Evolutionary conservation across 2,797 vertebrate species (phyloP).

Genomic region (Dallia pectoralis): DNA sequence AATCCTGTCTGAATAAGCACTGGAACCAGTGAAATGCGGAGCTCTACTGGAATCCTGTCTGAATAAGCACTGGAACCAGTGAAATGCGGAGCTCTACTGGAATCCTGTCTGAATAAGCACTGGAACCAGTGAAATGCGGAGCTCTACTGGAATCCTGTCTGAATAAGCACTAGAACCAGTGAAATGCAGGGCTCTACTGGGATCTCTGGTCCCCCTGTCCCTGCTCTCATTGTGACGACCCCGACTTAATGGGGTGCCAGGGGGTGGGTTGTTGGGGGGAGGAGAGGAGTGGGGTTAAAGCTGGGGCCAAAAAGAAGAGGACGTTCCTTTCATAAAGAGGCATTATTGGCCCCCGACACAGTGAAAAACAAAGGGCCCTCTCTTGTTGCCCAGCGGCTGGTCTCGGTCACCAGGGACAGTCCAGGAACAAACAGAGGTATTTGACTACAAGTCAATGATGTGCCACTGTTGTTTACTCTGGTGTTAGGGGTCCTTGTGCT

Average conservation of each 20-base stretch:
- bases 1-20: too few species aligned
- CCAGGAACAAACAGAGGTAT: constrained; percentile 71
- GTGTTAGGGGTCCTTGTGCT: constrained; percentile 51
- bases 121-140: too few species aligned
- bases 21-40: too few species aligned
- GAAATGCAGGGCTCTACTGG: constrained; percentile 57
- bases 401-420: constrained; percentile 65
- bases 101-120: too few species aligned
- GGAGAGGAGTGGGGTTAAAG: constrained; percentile 14
- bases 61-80: too few species aligned
- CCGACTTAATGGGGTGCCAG: constrained; percentile 59
- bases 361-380: constrained; percentile 63
- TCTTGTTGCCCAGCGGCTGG: constrained; percentile 51
- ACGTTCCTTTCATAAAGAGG: constrained; percentile 59
- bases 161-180: constrained; percentile 63
- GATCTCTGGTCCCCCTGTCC: constrained; percentile 56
- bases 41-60: too few species aligned
- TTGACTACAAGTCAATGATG: constrained; percentile 74
- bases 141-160: constrained; percentile 52
- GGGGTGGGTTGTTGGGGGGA: neutral
- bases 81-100: too few species aligned
- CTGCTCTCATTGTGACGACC: constrained; percentile 55
- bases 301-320: constrained; percentile 37
- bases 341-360: constrained; percentile 63
- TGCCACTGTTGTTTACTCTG: constrained; percentile 56